Percentiles rank a stretch among this genome's conserved stretches.
Conservation (phyloP, 2,888 invertebrate genomes). For the Ormyrus pomaceus region DNA sequence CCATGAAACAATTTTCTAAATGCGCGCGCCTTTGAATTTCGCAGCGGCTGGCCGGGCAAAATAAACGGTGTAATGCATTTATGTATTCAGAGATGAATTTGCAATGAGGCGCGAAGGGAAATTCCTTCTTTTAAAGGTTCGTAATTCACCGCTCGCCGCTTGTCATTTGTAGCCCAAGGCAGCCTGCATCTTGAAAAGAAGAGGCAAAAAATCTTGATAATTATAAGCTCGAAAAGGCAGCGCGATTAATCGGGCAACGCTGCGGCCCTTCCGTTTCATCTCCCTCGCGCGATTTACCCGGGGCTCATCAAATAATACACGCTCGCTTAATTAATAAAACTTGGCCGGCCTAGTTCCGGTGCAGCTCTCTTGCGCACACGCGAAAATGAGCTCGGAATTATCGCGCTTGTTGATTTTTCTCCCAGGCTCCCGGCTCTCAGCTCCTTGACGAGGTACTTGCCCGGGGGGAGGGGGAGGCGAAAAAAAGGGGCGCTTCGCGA, state of each 20-base stretch:
- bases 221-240: too few species aligned
- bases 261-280: too few species aligned
- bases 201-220: too few species aligned
- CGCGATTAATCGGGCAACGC: too few species aligned
- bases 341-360: neutral
- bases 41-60: neutral
- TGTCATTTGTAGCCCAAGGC: too few species aligned
- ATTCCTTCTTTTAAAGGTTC: neutral
- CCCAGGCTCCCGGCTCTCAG: neutral
- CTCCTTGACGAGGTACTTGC: neutral
- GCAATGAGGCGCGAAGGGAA: neutral
- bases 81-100: slow-evolving; percentile 10
- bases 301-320: neutral
- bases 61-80: slow-evolving; percentile 1
- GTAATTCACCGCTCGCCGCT: too few species aligned
- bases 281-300: neutral
- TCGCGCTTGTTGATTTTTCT: neutral
- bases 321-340: slow-evolving; percentile 7
- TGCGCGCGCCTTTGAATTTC: neutral
- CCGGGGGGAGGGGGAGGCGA: neutral
- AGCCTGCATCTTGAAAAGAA: too few species aligned
- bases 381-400: neutral
- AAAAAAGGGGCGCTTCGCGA: neutral
- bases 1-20: slow-evolving; percentile 13
- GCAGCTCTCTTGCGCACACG: neutral